A percentile compares a stretch with the other conserved stretches of the same genome.
Evolutionary conservation across 2,888 invertebrate species (phyloP).

Genomic region (Acanthacorydalis orientalis): DNA sequence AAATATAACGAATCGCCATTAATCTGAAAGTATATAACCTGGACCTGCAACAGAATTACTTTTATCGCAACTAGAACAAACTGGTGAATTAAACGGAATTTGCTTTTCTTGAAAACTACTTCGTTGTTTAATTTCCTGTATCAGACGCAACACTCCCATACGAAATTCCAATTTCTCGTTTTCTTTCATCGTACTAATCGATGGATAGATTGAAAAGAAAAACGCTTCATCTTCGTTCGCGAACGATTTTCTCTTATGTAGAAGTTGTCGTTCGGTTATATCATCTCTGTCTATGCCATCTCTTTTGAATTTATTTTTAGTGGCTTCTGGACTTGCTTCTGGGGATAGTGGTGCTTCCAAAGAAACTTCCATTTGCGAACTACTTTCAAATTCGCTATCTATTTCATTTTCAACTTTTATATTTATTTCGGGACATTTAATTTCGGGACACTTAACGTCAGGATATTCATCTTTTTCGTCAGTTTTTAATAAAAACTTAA

Average conservation of each 20-base stretch:
- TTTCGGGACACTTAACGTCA: background rate
- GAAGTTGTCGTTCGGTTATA: background rate
- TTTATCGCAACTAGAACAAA: no score
- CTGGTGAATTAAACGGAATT: no score
- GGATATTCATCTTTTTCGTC: background rate
- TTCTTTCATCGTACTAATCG: slow-evolving; percentile 8
- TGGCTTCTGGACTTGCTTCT: background rate
- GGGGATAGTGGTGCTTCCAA: background rate
- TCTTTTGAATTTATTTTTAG: background rate
- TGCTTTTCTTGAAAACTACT: no score
- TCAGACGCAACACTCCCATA: background rate
- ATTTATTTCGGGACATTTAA: background rate
- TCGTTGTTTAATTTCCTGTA: background rate
- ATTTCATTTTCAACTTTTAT: background rate
- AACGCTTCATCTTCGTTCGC: slow-evolving; percentile 10
- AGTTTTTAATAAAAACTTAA: background rate
- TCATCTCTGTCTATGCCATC: no score
- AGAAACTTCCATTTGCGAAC: background rate
- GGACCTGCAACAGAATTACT: no score
- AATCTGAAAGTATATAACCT: no score
- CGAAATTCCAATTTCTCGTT: slow-evolving; percentile 2
- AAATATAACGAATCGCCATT: no score
- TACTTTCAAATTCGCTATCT: no score
- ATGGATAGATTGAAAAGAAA: slow-evolving; percentile 9
- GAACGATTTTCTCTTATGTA: background rate